Evolutionary conservation across 2,888 invertebrate genomes (phyloP).

Genomic region (Ypsolopha sequella): DNA sequence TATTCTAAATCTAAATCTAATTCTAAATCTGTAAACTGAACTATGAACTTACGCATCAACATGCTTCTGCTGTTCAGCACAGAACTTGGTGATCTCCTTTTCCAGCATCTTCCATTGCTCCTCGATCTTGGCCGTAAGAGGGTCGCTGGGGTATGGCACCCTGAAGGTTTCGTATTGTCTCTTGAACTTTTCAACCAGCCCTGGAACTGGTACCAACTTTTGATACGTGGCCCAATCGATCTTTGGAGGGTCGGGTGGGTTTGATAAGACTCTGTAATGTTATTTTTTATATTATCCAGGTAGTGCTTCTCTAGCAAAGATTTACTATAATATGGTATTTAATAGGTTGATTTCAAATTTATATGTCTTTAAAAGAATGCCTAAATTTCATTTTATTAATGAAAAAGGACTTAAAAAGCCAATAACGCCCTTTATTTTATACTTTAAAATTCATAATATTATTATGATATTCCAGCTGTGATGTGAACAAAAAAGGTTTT

Average conservation of each 20-base stretch:
- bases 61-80: conserved; percentile 26
- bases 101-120: conserved; percentile 41
- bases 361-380: no score
- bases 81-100: conserved; percentile 31
- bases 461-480: no score
- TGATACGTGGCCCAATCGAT: conserved; percentile 49
- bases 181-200: conserved; percentile 44
- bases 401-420: no score
- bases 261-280: conserved; percentile 30
- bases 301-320: not conserved
- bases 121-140: conserved; percentile 30
- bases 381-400: no score
- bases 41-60: conserved; percentile 29
- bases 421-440: no score
- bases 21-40: not conserved
- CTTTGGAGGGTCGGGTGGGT: conserved; percentile 39
- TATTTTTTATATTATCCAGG: not conserved
- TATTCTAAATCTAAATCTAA: no score
- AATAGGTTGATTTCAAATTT: no score
- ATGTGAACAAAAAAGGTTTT: no score
- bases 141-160: conserved; percentile 44
- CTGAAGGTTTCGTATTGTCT: conserved; percentile 27
- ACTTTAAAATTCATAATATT: no score
- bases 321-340: no score
- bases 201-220: conserved; percentile 32